Base-by-base conservation (phyloP, 1,140 invertebrate genomes). In the Ooceraea biroi region DNA sequence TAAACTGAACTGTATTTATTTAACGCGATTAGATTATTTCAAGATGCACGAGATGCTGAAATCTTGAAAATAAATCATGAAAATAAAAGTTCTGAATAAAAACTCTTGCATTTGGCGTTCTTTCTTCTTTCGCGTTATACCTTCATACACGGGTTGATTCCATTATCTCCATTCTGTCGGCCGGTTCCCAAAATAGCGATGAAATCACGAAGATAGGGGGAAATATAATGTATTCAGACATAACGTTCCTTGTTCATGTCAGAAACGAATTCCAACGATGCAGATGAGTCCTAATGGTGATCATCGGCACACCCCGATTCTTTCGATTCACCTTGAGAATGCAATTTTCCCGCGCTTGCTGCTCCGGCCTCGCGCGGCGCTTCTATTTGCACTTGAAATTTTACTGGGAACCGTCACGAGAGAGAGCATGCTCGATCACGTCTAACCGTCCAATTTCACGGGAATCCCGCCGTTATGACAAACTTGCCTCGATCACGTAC, bases 341-440 rank as follows among this genome's bases (percentile, higher is more conserved):
- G 92, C 83, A 91, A 93, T 93, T 92, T 90, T 88, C 84, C 76
- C 84, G 77, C 85, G 71, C 80, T n/a, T n/a, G 84, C 85, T 82
- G 90, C 90, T 91, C 83, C 86, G 83, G 86, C 86, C 86, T 90
- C 86, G 85, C 86, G 85, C 85, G 72, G 82, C 48, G 84, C 87
- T 91, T 92, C 91, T 91, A 93, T 94, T 93, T 93, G 91, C 92
- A 90, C 88, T 91, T 91, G 71, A 85, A 80, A 90, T 92, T 94
- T 94, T 93, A 94, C 91, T 93, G 92, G 82, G 52, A 80, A 88
- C 82, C 88, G 91, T 92, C 93, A 94, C 93, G 93, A 92, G 82
- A 91, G 71, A 71, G 76, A 69, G 17, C 76, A 27, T n/a, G 76
- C 36, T 58, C 76, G 57, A 58, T 80, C 50, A 10, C 48, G 44